Base-by-base conservation (phyloP, 1,140 invertebrate genomes). In the Cydia pomonella region DNA sequence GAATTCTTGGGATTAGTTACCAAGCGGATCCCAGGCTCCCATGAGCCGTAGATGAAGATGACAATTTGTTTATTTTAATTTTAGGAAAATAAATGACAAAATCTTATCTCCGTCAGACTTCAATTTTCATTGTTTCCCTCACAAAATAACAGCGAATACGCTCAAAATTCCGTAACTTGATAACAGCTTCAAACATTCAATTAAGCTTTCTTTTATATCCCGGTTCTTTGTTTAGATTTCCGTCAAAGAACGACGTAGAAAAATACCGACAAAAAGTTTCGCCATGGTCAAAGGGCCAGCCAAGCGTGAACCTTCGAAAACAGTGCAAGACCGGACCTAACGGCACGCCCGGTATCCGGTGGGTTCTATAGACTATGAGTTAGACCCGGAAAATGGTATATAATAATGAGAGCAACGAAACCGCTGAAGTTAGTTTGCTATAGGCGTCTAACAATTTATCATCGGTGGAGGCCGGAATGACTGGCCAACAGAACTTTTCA, bases 181-280 rank as follows among this genome's bases (percentile, higher is more conserved):
- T 80, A 75, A 83, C 78, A 79, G 73, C 75, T 63, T 73, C 69
- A 75, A 71, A 44, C 75, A 79, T 82, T 84, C 78, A 82, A 82
- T 84, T 83, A 78, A 72, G 76, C 59, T 76, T 80, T 79, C 82
- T 82, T 82, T 84, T 85, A 78, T 81, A 81, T 82, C 74, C 77
- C 75, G 74, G 77, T 71, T 75, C 79, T 79, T 85, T 85, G 83
- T 83, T 85, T 85, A 80, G 79, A 78, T 82, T 82, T 84, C 76
- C 79, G 77, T 82, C 79, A 81, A 75, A 74, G 73, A 74, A 76
- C 10, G 50, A 76, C 12, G 50, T 73, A 80, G 78, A 79, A 80
- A 83, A 83, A 81, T 76, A 75, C 75, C 69, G 78, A 80, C 78
- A 82, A 84, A 85, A 82, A 82, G 76, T 82, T 77, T 50, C 71